Conservation (phyloP, 2,113 vertebrate species). For the Percina caprodes region DNA sequence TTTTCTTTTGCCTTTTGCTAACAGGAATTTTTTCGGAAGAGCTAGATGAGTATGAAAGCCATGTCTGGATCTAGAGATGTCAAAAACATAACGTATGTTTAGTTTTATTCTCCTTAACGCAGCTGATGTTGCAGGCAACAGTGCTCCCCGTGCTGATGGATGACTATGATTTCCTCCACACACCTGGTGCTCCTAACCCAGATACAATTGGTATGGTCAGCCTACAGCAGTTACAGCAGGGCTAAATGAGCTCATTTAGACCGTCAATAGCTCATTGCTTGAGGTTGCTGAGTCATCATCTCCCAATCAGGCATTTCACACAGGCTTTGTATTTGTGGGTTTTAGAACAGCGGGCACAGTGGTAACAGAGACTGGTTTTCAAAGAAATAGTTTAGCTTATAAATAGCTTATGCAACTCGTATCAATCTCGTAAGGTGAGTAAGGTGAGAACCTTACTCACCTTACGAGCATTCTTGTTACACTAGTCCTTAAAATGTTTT, state of each 20-base stretch:
- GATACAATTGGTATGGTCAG: slow-evolving; percentile 38
- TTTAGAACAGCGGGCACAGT: neutral
- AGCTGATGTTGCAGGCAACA: slow-evolving; percentile 17
- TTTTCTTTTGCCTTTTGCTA: slow-evolving; percentile 2
- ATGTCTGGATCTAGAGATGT: slow-evolving; percentile 14
- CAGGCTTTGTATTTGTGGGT: neutral
- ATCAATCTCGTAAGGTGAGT: too few species aligned
- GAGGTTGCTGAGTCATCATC: slow-evolving; percentile 26
- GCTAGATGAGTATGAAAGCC: slow-evolving; percentile 21
- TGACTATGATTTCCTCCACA: slow-evolving; percentile 55
- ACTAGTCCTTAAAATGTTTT: neutral
- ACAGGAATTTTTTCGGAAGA: neutral
- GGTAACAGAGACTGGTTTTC: neutral
- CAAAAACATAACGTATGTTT: slow-evolving; percentile 21
- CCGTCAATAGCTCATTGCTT: slow-evolving; percentile 52
- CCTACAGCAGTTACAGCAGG: slow-evolving; percentile 38
- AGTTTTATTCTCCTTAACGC: slow-evolving; percentile 32
- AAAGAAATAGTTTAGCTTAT: too few species aligned
- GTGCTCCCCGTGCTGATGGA: slow-evolving; percentile 63
- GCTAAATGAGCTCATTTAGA: slow-evolving; percentile 57
- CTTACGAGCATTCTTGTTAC: neutral
- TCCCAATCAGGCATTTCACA: slow-evolving; percentile 11
- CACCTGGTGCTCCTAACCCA: slow-evolving; percentile 49
- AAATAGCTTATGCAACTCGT: too few species aligned
- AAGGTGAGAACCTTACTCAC: neutral